A percentile compares a stretch with the other conserved stretches of the same genome.
These are phyloP conservation scores for Drosophila birchii DNA, from an alignment of 2,888 invertebrate species.

Conservation along the genomic window DNA sequence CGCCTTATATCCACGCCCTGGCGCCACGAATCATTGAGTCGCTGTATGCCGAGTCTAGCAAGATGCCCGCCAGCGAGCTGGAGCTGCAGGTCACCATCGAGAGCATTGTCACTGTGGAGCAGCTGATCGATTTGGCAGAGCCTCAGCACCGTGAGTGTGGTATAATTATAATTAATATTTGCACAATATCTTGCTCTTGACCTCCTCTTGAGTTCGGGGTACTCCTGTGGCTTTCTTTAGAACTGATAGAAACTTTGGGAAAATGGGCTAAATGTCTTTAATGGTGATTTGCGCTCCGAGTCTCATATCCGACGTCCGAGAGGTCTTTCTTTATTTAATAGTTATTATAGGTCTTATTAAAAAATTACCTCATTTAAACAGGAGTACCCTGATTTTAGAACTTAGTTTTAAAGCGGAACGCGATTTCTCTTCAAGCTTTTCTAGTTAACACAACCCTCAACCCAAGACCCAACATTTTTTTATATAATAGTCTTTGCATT, in stretches of 20 bases:
- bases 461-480: not conserved
- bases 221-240: constrained; percentile 9
- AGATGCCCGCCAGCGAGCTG: constrained; percentile 87
- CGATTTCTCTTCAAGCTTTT: not conserved
- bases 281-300: not conserved
- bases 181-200: not conserved
- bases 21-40: constrained; percentile 92
- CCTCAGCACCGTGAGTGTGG: constrained; percentile 90
- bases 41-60: constrained; percentile 88
- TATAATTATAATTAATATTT: not conserved
- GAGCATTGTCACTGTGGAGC: constrained; percentile 90
- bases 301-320: not conserved
- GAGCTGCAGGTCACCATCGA: constrained; percentile 90
- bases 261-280: not conserved
- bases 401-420: constrained; percentile 14
- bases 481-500: constrained; percentile 17
- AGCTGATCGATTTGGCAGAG: constrained; percentile 90
- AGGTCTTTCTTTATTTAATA: not conserved
- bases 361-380: not conserved
- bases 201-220: constrained; percentile 3
- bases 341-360: no score
- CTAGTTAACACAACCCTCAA: constrained; percentile 17
- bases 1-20: constrained; percentile 92
- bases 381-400: constrained; percentile 15
- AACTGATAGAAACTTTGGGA: not conserved